Base-by-base conservation (phyloP, 2,888 invertebrate species). In the Cryptocephalus primarius region DNA sequence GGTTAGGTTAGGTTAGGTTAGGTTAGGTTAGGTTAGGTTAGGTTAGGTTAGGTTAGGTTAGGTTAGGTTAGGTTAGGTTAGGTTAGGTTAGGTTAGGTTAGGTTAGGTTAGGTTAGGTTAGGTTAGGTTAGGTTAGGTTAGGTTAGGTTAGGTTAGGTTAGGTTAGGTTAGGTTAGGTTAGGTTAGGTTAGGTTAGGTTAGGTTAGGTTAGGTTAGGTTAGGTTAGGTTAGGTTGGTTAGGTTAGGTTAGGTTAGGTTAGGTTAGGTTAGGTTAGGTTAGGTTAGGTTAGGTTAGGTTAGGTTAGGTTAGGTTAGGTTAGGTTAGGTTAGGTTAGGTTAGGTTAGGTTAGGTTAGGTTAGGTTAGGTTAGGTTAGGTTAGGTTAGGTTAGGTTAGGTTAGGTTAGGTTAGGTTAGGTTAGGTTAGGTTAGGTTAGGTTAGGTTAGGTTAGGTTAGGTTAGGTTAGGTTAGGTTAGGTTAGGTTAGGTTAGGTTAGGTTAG, bases 21-120 rank as follows among this genome's bases (percentile, higher is more conserved):
- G 52, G 50, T 50, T 43, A 50, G 52, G 52, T 46, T 51, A 46
- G 48, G 50, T 50, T 51, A 48, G 51, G 52, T 45, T 48, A 48
- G 44, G 52, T 40, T 45, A 45, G 51, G 53, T 46, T 49, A 48
- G 45, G 53, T 51, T 50, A 50, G 49, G 53, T 51, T 52, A 50
- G 22, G 22, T 22, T 22, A 22, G 22, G 22, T 22, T 22, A 22
- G 49, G 54, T 51, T 50, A 46, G 53, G 51, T 50, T 51, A 47
- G 51, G 52, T 50, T 45, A 48, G 52, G 52, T 52, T 50, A 47
- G 53, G 54, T 53, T 51, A 49, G 54, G 53, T 50, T 50, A 50
- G 54, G 52, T 47, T 46, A 44, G 51, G 48, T 53, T 48, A 47
- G 52, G 52, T 50, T 52, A 47, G 52, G 50, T 50, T 40, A 47